Base-by-base conservation (phyloP, 2,113 vertebrate species). In the Oryzias melastigma region DNA sequence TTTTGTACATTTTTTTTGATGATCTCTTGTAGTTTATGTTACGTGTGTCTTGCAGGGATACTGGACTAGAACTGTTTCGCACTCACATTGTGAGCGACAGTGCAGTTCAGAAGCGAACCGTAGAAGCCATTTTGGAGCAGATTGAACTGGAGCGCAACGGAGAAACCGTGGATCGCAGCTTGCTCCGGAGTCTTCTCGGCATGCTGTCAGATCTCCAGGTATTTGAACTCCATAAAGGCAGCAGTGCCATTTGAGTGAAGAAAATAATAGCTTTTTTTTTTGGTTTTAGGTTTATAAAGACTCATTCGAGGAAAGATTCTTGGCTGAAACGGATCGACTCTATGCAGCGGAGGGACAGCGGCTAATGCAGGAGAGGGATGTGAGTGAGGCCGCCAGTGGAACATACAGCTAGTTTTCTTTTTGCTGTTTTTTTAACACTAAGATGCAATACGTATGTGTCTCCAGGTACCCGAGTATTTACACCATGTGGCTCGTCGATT, bases 131-230 rank as follows among this genome's bases (percentile, higher is more conserved):
- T 83, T 92, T 99, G 87, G 93, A 98, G 57, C 91, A 98, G 84
- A 95, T 98, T n/a, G 95, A 99, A 84, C 91, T 93, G 18, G 97
- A 99, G 82, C 91, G 97, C 15, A 98, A 91, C 42, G 97, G 97
- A 15, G 97, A 98, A 81, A 95, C 96, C n/a, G 92, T 97, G 1
- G 96, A 98, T 80, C 94, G 97, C 69, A 98, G 95, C 83, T 90
- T 99, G 61, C 92, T 99, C 66, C 90, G 97, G 69, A 98, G 97
- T 75, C 93, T 99, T 10, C 90, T 99, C 58, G 98, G 95, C 83
- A 99, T 99, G 97, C 93, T 99, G 12, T 98, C 97, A 76, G 97
- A 98, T 83, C 88, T 99, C 64, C 97, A 99, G 92, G 97, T 97
- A 87, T 80, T 82, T 77, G 14, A 58, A 43, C 13, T 0, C 24